These are phyloP conservation scores for Parasteatoda lunata DNA, from an alignment of 2,888 invertebrate genomes.

Conservation along the genomic window DNA sequence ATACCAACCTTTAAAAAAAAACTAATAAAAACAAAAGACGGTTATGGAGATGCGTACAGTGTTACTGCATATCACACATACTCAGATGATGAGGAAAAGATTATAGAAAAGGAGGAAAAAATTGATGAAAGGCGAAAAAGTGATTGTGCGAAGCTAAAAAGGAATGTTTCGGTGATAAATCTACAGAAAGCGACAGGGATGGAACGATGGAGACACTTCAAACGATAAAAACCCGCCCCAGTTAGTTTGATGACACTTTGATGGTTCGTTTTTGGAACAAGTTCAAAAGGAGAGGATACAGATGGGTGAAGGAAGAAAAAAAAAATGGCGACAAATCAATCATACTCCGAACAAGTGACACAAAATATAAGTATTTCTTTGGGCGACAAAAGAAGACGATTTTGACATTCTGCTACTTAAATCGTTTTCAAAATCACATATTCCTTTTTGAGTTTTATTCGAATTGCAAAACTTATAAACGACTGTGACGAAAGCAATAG, in stretches of 20 bases:
- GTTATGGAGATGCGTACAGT: too few species aligned
- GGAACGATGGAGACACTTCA: conserved; percentile 4
- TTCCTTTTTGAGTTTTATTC: too few species aligned
- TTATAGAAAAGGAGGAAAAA: too few species aligned
- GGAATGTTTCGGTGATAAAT: conserved; percentile 21
- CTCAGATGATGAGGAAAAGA: too few species aligned
- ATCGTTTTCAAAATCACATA: background rate
- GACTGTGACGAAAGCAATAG: too few species aligned
- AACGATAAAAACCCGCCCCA: conserved; percentile 11
- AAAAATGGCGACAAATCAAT: conserved; percentile 33
- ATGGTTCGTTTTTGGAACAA: conserved; percentile 36
- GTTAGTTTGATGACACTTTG: conserved; percentile 43
- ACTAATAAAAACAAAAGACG: too few species aligned
- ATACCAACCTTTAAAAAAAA: too few species aligned
- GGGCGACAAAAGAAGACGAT: background rate
- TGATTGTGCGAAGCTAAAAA: background rate
- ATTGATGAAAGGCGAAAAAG: too few species aligned
- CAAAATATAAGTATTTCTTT: background rate
- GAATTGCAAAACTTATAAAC: too few species aligned
- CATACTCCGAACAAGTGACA: conserved; percentile 13
- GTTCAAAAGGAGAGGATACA: conserved; percentile 11
- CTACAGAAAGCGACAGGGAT: conserved; percentile 4
- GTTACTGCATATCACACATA: too few species aligned
- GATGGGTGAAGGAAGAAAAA: background rate
- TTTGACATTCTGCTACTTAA: background rate